Base-by-base conservation (phyloP, 2,888 invertebrate species). In the Rotaria magnacalcarata region DNA sequence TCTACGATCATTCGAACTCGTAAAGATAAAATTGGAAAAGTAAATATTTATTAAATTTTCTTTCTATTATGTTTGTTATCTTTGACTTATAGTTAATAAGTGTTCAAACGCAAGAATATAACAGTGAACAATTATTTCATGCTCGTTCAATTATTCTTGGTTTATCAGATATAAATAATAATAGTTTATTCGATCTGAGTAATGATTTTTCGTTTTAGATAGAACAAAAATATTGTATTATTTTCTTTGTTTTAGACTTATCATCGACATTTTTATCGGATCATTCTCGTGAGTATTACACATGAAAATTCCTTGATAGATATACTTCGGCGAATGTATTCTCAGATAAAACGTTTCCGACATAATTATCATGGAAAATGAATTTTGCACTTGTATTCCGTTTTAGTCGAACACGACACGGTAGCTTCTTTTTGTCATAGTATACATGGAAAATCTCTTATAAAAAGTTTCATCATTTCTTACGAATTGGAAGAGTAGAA, bases 11-110 rank as follows among this genome's bases (percentile, higher is more conserved):
- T 80, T 24, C 80, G 80, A 47, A 80, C 80, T n/a, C 80, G 80
- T n/a, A 80, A 80, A 80, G 80, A 80, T 80, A 80, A 80, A 67
- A 67, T 67, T 67, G 67, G 80, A 24, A 80, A 80, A 80, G 80
- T 80, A 80, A 47, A 34, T 34, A 34, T 34, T 34, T 34, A 34
- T 34, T 34, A 8, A 21, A 1, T 19, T 41, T 4, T 74, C 7
- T 41, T 34, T 14, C 50, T 50, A 50, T 74, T 74, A 16, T 41
- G 34, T 19, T 74, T 19, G 4, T 21, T 74, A 41, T 19, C 74
- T 19, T 41, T 74, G 4, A 7, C 14, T 10, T 67, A 7, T 80
- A 80, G 80, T 47, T 80, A 80, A n/a, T 80, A 8, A 80, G 47
- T 80, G 47, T 80, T 80, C 80, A 80, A 80, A 47, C 80, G n/a